Base-by-base conservation (phyloP, 2,113 vertebrate species). In the Colistium nudipinnis region DNA sequence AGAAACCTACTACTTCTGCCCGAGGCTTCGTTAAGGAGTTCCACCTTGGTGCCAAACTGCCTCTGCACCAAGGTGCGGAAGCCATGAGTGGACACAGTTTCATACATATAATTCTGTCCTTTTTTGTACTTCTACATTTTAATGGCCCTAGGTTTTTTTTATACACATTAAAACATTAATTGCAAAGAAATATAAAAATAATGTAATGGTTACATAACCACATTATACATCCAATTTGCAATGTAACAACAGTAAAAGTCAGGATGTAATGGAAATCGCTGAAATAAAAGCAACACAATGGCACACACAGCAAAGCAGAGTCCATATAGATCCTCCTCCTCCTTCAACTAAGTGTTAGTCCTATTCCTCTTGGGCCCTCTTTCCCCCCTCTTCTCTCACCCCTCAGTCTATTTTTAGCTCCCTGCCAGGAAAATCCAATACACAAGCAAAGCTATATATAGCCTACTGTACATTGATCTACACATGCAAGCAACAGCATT, bases 381-480 rank as follows among this genome's bases (percentile, higher is more conserved):
- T 74, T 63, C 63, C 0, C 74, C 74, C 85, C 55, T 62, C 74
- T 70, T 73, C 60, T 33, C 61, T 82, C 66, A 16, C 79, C 68
- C 28, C 49, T 38, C 54, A 0, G 13, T 80, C 84, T 87, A 89
- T 88, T 87, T 87, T 74, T 87, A 89, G 84, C 76, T 65, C 27
- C 8, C 59, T 83, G 76, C 45, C 75, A 75, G 78, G 88, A 71
- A 89, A 85, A 87, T 87, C 86, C 88, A 67, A 82, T 70, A 39
- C 80, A 52, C 4, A 35, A 78, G 76, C 49, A 7, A n/a, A n/a
- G 61, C 66, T 88, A 89, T 76, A 70, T 64, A 76, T 88, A 89
- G 62, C 56, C 38, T 1, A 1, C 61, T 59, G 77, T 69, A 60
- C 83, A 76, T 80, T 76, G 82, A 86, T 82, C 77, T 44, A 13